These are phyloP conservation scores for Siniperca scherzeri DNA, from an alignment of 2,797 vertebrate genomes.

Conservation along the genomic window DNA sequence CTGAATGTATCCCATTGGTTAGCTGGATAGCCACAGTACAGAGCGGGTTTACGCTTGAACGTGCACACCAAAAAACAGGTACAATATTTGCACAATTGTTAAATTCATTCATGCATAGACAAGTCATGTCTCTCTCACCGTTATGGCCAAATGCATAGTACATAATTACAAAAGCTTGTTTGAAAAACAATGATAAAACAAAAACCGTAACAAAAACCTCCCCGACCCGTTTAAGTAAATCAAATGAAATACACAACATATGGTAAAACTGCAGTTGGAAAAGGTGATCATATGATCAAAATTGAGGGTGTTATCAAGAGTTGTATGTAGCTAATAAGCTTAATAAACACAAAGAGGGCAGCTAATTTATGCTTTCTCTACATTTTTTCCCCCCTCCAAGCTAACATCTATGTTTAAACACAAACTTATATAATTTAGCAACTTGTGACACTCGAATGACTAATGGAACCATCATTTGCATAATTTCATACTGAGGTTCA, in stretches of 20 bases:
- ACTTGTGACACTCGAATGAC: constrained; percentile 22
- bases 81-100: constrained; percentile 46
- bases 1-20: constrained; percentile 26
- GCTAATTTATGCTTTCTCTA: constrained; percentile 18
- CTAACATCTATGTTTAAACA: constrained; percentile 56
- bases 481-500: constrained; percentile 49
- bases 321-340: constrained; percentile 25
- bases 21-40: constrained; percentile 11
- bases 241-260: constrained; percentile 62
- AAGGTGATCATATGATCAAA: constrained; percentile 53
- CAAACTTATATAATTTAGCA: constrained; percentile 19
- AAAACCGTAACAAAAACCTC: constrained; percentile 39
- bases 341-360: constrained; percentile 26
- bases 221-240: constrained; percentile 58
- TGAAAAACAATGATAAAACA: constrained; percentile 43
- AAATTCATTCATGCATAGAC: constrained; percentile 48
- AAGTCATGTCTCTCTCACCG: constrained; percentile 56
- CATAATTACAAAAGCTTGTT: constrained; percentile 66
- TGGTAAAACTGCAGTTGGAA: constrained; percentile 59
- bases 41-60: neutral
- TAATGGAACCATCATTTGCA: constrained; percentile 33
- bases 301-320: constrained; percentile 41
- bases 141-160: constrained; percentile 70
- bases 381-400: constrained; percentile 44
- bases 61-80: neutral